Evolutionary conservation across 1,140 invertebrate species (phyloP).

Genomic region (Physella acuta): DNA sequence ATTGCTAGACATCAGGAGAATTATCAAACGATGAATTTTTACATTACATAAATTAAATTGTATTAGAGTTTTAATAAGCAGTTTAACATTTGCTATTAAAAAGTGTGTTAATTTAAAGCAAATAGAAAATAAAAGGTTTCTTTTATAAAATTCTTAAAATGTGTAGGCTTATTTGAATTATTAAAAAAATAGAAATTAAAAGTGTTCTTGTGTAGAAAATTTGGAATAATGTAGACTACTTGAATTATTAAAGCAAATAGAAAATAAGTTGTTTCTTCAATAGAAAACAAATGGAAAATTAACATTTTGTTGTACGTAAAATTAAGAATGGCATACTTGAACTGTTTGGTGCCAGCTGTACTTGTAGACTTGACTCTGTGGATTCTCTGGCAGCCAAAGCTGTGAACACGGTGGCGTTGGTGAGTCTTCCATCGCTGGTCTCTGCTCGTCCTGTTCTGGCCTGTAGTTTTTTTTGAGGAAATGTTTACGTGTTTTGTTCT

Average conservation of each 20-base stretch:
- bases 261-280: not conserved
- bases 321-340: constrained; percentile 23
- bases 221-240: not conserved
- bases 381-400: constrained; percentile 33
- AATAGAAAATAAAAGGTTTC: too few species aligned
- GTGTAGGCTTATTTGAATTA: too few species aligned
- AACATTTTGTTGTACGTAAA: not conserved
- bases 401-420: constrained; percentile 34
- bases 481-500: too few species aligned
- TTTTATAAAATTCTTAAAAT: too few species aligned
- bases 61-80: too few species aligned
- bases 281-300: not conserved
- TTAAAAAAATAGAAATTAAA: not conserved
- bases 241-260: too few species aligned
- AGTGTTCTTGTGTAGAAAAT: not conserved
- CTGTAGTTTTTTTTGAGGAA: too few species aligned
- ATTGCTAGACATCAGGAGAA: too few species aligned
- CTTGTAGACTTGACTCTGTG: constrained; percentile 17
- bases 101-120: too few species aligned
- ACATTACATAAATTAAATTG: too few species aligned
- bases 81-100: too few species aligned
- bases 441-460: constrained; percentile 26
- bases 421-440: constrained; percentile 17
- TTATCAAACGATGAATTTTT: too few species aligned
- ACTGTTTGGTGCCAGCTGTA: constrained; percentile 16